Evolutionary conservation across 1,140 invertebrate species (phyloP), one percentile per base, ranked within the genome.

Genomic region (Schlechtendalia chinensis): DNA sequence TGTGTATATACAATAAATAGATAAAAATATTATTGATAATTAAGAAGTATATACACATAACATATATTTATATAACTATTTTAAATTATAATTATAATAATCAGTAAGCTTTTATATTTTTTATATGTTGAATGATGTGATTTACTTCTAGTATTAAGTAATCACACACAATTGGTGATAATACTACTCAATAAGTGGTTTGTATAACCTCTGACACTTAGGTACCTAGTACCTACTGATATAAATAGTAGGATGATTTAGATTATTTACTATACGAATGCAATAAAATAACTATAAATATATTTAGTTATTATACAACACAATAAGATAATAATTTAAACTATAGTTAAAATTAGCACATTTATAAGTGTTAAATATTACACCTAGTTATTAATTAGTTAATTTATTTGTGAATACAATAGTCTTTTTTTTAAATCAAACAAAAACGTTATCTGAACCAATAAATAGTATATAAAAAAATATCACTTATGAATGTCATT

Each of bases 401-500:
- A 17, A 45, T 47, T 1, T 19, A 53, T 71, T 24, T 72, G 19
- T 54, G 54, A 72, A 72, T 72, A 72, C 17, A 53, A 54, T 72
- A 54, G 17, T 71, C 24, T 3, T 8, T 8, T 39, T 39, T 39
- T 71, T 2, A 67, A 67, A 47, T 14, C 0, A 11, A 53, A 19
- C 27, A 29, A 1, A 54, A 72, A 54, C 4, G 19, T 53, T 54
- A 71, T 53, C 67, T 71, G 19, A 72, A 72, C 2, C 53, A 54
- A 72, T 17, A 72, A 6, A 29, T 72, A 1, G 0, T 54, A 54
- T 29, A 17, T 3, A 1, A 71, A 39, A 19, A 50, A 12, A 53
- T 53, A 32, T 12, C 14, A 12, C 11, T 39, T n/a, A n/a, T n/a
- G n/a, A 8, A 39, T 53, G 24, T 53, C 0, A 54, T 11, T 29